phyloP scores from a whole-genome alignment of 1,140 invertebrate species.

The Heliconius eleuchia region DNA sequence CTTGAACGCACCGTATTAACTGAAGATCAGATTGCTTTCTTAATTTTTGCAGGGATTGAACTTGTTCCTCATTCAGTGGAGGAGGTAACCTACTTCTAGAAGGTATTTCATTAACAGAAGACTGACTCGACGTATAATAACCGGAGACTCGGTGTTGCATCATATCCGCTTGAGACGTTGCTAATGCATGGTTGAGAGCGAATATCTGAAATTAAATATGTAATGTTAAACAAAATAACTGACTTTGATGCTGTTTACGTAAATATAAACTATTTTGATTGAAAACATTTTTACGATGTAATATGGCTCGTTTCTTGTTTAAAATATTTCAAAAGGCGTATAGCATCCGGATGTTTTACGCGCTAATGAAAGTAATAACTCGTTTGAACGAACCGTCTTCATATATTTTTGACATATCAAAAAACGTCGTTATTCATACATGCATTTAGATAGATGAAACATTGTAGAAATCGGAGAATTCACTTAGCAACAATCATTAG shows the following conservation, averaged over 20 bases:
- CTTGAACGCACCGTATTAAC: conserved; percentile 90
- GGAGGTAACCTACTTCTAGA: conserved; percentile 58
- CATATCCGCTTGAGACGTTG: conserved; percentile 86
- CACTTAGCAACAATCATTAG: not conserved
- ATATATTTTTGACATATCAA: conserved; percentile 1
- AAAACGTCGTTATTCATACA: not conserved
- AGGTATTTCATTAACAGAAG: conserved; percentile 65
- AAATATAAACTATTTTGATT: conserved; percentile 40
- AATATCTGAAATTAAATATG: conserved; percentile 81
- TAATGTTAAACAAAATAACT: conserved; percentile 9
- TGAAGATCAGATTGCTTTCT: conserved; percentile 94
- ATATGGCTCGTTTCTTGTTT: conserved; percentile 26
- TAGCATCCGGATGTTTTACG: conserved; percentile 8
- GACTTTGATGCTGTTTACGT: conserved; percentile 30
- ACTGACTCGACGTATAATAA: conserved; percentile 88
- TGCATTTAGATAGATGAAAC: not conserved
- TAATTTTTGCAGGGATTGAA: conserved; percentile 88
- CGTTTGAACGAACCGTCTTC: conserved; percentile 1
- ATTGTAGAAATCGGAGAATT: not conserved
- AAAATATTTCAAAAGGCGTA: conserved; percentile 8
- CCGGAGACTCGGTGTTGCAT: conserved; percentile 91
- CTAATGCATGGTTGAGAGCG: conserved; percentile 83
- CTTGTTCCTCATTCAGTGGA: conserved; percentile 75
- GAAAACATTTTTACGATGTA: conserved; percentile 31
- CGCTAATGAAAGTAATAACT: conserved; percentile 10